Conservation (phyloP, 1,140 invertebrate genomes). For the Marisa cornuarietis region DNA sequence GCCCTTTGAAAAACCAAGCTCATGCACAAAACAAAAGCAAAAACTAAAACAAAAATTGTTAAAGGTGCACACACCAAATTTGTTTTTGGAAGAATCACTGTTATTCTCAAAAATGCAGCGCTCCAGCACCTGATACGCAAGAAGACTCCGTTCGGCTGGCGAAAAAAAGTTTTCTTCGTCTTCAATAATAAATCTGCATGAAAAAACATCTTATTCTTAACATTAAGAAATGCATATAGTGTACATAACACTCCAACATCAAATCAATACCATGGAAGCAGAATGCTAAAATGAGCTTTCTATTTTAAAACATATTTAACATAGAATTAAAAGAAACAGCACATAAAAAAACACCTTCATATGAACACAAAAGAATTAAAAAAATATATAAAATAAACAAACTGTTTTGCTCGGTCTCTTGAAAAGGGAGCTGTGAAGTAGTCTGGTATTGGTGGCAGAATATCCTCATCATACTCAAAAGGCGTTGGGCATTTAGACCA, state of each 20-base stretch:
- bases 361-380: background rate
- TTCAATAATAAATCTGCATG: constrained; percentile 65
- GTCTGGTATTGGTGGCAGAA: constrained; percentile 53
- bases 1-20: too few relatives aligned
- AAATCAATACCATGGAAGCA: background rate
- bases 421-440: constrained; percentile 80
- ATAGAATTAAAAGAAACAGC: too few relatives aligned
- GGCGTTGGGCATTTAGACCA: constrained; percentile 46
- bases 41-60: background rate
- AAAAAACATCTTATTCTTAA: constrained; percentile 7
- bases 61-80: constrained; percentile 47
- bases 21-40: background rate
- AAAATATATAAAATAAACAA: constrained; percentile 57
- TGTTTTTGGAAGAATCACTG: constrained; percentile 41
- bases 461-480: constrained; percentile 53
- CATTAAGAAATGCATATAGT: background rate
- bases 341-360: background rate
- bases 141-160: constrained; percentile 82
- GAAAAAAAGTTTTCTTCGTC: constrained; percentile 81
- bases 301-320: background rate
- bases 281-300: too few relatives aligned
- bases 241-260: background rate
- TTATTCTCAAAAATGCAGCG: constrained; percentile 47
- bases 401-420: constrained; percentile 85
- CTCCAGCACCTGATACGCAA: constrained; percentile 71